Base-by-base conservation (phyloP, 2,888 invertebrate species). In the Micropterix aruncella region DNA sequence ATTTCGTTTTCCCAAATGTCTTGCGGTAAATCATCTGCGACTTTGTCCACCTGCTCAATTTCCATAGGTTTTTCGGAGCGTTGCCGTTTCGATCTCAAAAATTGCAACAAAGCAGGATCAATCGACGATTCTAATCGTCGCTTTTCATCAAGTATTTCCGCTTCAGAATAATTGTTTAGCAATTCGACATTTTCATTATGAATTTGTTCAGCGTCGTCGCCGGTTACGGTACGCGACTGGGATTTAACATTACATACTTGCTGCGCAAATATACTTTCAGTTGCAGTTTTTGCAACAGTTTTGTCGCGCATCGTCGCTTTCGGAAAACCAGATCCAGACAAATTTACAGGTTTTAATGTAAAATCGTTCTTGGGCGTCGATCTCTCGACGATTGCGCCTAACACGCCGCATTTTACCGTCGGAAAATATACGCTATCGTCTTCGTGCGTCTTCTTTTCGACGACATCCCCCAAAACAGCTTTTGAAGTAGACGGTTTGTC, bases 111-210 rank as follows among this genome's bases (percentile, higher is more conserved):
- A 42, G 76, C 76, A 3, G 85, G 80, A 60, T 82, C 80, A 54
- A 85, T 57, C 40, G 58, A 70, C 9, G 60, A 52, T 7, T 89
- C 54, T 16, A 94, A 61, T 54, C 80, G 79, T 49, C 77, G 64
- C 50, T 79, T 77, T 59, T 91, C 90, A 43, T 74, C 72, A 14
- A 84, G 53, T 52, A 93, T 90, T 54, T 92, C 86, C 43, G 77
- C 70, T 51, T 77, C 67, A 2, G 77, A 73, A 85, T 93, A 83
- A 55, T 73, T 61, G 37, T 68, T 66, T 9, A 94, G 57, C 45
- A 75, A 63, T 51, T 73, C 63, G 0, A 83, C 40, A 62, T 92
- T 94, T 61, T 87, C 83, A 50, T 66, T 60, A 55, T 93, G 89
- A 46, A 92, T 83, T 53, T 73, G 65, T 38, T 57, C 56, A 1